A percentile compares a stretch with the other conserved stretches of the same genome.
Conservation (phyloP, 2,888 invertebrate genomes). For the Mimachlamys varia region DNA sequence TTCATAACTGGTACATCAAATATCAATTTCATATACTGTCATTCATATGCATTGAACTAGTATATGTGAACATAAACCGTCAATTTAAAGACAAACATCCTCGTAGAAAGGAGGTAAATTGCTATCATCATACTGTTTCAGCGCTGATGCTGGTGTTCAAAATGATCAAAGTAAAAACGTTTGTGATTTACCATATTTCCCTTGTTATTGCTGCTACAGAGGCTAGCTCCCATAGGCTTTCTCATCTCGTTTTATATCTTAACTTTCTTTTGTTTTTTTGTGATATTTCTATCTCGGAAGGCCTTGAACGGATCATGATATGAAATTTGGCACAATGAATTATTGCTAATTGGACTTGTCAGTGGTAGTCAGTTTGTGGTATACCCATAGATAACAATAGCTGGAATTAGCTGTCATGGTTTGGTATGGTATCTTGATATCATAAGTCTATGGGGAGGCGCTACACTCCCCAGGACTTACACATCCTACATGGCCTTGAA, state of each 20-base stretch:
- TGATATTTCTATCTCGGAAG: not conserved
- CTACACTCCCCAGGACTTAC: not conserved
- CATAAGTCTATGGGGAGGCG: not conserved
- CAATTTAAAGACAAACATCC: no score
- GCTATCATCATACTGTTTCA: no score
- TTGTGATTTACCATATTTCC: not conserved
- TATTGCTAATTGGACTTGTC: not conserved
- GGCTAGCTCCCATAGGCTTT: not conserved
- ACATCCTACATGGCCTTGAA: not conserved
- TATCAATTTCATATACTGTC: no score
- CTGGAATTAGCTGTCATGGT: not conserved
- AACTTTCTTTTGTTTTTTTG: not conserved
- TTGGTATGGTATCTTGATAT: not conserved
- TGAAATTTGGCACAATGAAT: not conserved
- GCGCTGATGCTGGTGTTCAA: not conserved
- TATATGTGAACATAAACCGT: no score
- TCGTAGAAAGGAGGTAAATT: no score
- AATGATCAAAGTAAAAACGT: not conserved
- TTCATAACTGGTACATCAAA: no score
- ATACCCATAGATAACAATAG: not conserved
- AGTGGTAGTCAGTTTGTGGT: not conserved
- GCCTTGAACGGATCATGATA: slow-evolving; percentile 13
- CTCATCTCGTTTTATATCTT: not conserved
- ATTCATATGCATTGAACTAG: no score
- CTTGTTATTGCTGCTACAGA: not conserved